Evolutionary conservation across 1,140 invertebrate species (phyloP).

Genomic region (Ylistrum balloti): DNA sequence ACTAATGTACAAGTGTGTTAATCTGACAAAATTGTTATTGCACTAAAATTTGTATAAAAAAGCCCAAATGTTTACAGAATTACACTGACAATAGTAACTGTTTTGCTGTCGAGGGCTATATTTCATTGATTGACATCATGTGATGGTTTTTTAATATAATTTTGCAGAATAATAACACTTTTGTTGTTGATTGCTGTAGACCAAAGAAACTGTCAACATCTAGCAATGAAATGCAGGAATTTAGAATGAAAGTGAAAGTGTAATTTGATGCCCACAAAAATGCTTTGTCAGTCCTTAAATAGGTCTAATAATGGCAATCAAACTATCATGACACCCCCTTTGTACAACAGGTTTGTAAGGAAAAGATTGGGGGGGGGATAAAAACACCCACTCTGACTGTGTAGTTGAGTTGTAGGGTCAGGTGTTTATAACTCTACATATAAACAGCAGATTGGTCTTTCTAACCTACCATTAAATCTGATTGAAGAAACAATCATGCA

Average conservation of each 20-base stretch:
- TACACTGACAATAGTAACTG: too few species aligned
- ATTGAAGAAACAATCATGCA: constrained; percentile 5
- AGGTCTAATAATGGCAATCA: not conserved
- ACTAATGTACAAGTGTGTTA: too few species aligned
- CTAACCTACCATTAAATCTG: not conserved
- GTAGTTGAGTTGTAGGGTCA: not conserved
- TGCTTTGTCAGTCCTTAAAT: not conserved
- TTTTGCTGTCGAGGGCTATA: too few species aligned
- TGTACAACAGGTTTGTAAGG: not conserved
- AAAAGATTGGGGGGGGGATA: not conserved
- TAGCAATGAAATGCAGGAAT: not conserved
- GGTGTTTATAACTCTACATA: not conserved
- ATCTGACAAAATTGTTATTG: too few species aligned
- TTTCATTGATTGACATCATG: not conserved
- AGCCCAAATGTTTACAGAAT: too few species aligned
- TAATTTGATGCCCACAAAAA: not conserved
- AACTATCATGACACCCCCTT: not conserved
- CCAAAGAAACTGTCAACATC: not conserved
- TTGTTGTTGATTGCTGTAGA: not conserved
- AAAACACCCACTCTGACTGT: not conserved
- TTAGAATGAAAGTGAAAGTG: not conserved
- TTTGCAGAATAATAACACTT: not conserved
- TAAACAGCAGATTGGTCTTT: not conserved
- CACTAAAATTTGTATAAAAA: too few species aligned
- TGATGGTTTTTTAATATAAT: not conserved